Percentiles rank a stretch among this genome's conserved stretches.
phyloP scores from a whole-genome alignment of 2,113 vertebrate genomes.

The Rhineura floridana region DNA sequence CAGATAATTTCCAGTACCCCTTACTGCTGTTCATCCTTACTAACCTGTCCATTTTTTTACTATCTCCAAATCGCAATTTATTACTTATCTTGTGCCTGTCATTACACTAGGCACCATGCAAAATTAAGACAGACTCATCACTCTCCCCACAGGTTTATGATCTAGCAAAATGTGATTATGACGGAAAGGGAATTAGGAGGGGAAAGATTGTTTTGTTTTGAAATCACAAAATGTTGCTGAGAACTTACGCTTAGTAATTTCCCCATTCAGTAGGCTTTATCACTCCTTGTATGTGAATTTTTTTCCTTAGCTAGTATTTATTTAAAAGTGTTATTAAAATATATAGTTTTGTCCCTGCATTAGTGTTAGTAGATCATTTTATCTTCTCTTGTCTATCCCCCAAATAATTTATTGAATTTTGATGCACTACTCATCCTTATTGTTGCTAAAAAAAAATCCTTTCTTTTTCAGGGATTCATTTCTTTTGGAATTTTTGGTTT shows the following conservation, averaged over 20 bases:
- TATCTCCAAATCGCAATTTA: not conserved
- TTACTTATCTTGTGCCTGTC: too few species aligned
- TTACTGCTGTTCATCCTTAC: not conserved
- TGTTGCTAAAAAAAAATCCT: conserved; percentile 17
- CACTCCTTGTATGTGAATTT: not conserved
- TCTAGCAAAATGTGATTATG: not conserved
- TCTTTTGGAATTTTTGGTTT: conserved; percentile 95
- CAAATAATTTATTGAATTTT: conserved; percentile 34
- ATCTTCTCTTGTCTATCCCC: conserved; percentile 4
- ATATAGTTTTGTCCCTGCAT: not conserved
- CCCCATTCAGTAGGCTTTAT: not conserved
- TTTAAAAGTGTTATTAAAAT: too few species aligned
- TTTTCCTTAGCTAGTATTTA: not conserved
- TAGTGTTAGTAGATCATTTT: conserved; percentile 9
- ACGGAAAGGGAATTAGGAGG: not conserved
- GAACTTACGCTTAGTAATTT: not conserved
- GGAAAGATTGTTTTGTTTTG: not conserved
- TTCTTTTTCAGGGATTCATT: conserved; percentile 86
- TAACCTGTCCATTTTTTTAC: not conserved
- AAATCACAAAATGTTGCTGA: not conserved
- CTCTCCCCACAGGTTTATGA: not conserved
- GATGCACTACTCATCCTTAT: conserved; percentile 33
- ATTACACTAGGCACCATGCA: not conserved
- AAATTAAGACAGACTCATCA: not conserved
- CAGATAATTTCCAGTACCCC: not conserved